These are phyloP conservation scores for Bolinopsis microptera DNA, from an alignment of 37 sponge, comb jelly and placozoan genomes.

Conservation along the genomic window DNA sequence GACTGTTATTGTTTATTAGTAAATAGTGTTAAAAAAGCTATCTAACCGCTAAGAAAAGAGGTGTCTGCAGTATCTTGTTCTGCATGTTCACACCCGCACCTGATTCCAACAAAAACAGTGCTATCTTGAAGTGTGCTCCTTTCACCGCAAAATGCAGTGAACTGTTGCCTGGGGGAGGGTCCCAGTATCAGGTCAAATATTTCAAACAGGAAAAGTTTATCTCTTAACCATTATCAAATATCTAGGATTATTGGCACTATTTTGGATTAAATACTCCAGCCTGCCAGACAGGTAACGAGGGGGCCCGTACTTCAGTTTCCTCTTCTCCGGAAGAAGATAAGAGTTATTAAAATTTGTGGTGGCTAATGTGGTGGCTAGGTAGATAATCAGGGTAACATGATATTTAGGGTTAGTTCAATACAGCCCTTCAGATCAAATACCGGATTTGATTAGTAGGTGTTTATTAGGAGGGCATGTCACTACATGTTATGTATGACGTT, in stretches of 20 bases:
- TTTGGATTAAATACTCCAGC: too few relatives aligned
- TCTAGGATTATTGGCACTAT: too few relatives aligned
- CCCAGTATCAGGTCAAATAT: neutral
- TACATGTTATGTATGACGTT: neutral
- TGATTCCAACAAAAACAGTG: slow-evolving; percentile 72
- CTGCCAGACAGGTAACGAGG: too few relatives aligned
- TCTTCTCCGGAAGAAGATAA: too few relatives aligned
- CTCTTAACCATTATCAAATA: too few relatives aligned
- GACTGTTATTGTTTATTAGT: too few relatives aligned
- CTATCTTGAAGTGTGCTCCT: slow-evolving; percentile 77
- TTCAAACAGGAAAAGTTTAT: neutral
- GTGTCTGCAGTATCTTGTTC: slow-evolving; percentile 74
- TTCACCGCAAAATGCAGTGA: slow-evolving; percentile 81
- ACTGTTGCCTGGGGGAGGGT: slow-evolving; percentile 72
- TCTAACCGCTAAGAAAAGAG: slow-evolving; percentile 74
- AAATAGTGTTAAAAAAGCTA: too few relatives aligned
- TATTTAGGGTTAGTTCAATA: neutral
- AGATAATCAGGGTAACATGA: neutral
- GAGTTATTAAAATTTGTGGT: neutral
- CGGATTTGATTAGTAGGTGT: neutral
- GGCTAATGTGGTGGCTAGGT: neutral
- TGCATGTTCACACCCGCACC: slow-evolving; percentile 73
- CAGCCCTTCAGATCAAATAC: neutral
- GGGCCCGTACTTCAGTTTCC: too few relatives aligned
- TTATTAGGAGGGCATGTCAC: slow-evolving; percentile 6